Base-by-base conservation (phyloP, 2,888 invertebrate genomes). In the Drosophila birchii region DNA sequence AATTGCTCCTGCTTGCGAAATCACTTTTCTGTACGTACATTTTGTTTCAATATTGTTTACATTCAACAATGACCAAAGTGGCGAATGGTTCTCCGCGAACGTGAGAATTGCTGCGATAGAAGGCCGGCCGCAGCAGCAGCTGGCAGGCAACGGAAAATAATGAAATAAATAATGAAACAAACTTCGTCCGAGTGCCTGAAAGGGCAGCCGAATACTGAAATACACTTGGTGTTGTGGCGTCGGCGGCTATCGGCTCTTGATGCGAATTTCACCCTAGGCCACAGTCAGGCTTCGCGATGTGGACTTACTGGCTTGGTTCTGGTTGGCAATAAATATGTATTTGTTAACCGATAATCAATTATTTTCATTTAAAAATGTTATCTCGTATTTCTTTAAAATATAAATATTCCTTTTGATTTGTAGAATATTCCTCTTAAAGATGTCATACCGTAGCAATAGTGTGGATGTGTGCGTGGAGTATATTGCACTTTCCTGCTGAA, bases 191-290 rank as follows among this genome's bases (percentile, higher is more conserved):
- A 69, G 63, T 60, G 70, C 67, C 75, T 55, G 68, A 55, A 78
- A 78, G 76, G 76, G 80, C 75, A 73, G 63, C 74, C 71, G 75
- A 60, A 76, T 73, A 87, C 87, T 84, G 75, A 26, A 26, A 26
- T 26, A 39, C 57, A 77, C 62, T 73, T 70, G 59, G 87, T 75
- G 75, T 74, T 78, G 29, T n/a, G 60, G 32, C 38, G 45, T 38
- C 61, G 82, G 63, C 82, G 73, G 60, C 71, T 58, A 66, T 75
- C 64, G 55, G 64, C 49, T 66, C 62, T 72, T 72, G 59, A 62
- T 72, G 41, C 49, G 43, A 76, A 78, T 45, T 23, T 39, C 58
- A 45, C 58, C 43, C 43, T 32, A 51, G 47, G 38, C 41, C 29
- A 66, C 64, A 51, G 64, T 20, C 8, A 20, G 36, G 8, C 36